These are phyloP conservation scores for Diarsia rubi DNA, from an alignment of 2,888 invertebrate genomes.

Conservation along the genomic window DNA sequence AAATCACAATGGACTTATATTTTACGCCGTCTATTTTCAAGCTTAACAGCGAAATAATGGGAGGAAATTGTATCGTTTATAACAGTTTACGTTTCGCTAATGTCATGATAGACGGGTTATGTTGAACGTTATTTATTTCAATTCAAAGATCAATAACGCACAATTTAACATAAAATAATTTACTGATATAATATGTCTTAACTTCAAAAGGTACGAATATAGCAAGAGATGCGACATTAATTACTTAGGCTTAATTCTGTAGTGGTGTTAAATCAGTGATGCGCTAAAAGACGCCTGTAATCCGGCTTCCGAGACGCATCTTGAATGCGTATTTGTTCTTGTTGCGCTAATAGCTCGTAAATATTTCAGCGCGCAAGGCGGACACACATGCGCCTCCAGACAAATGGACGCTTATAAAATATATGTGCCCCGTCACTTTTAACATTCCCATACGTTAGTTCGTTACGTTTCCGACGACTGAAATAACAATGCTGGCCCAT, in stretches of 20 bases:
- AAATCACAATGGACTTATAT: constrained; percentile 27
- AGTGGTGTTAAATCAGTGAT: constrained; percentile 85
- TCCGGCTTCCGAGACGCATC: constrained; percentile 70
- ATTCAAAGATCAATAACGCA: constrained; percentile 61
- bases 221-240: constrained; percentile 77
- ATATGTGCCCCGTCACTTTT: constrained; percentile 85
- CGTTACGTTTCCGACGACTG: constrained; percentile 86
- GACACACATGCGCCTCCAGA: constrained; percentile 84
- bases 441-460: constrained; percentile 86
- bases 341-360: constrained; percentile 89
- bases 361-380: constrained; percentile 85
- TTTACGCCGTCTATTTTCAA: constrained; percentile 36
- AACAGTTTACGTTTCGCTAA: constrained; percentile 40
- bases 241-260: constrained; percentile 77
- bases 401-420: constrained; percentile 88
- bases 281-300: constrained; percentile 78
- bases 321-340: constrained; percentile 79
- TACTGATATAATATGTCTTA: constrained; percentile 54
- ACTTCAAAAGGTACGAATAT: constrained; percentile 77
- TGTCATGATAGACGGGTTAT: constrained; percentile 32
- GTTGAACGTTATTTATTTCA: constrained; percentile 49
- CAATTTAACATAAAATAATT: constrained; percentile 59
- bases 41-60: constrained; percentile 29
- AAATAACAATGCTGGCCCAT: constrained; percentile 87
- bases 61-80: constrained; percentile 25